phyloP scores from a whole-genome alignment of 2,888 invertebrate genomes.

The Pimpla rufipes region DNA sequence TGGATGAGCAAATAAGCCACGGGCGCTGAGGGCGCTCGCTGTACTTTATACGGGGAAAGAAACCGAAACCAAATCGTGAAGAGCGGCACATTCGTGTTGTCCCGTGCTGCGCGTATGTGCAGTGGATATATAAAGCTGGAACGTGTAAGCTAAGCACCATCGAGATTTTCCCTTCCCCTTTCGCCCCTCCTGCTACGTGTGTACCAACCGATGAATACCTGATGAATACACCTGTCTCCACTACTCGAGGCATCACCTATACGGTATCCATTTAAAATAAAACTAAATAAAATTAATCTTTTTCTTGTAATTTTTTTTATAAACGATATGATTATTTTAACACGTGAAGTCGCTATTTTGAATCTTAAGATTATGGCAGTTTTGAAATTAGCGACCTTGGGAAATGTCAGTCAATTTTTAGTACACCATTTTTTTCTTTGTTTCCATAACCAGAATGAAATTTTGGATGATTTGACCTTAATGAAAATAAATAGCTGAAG shows the following conservation, averaged over 20 bases:
- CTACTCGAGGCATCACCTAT: constrained; percentile 50
- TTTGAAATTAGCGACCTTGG: too few species aligned
- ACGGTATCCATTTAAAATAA: neutral
- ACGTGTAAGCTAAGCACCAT: constrained; percentile 28
- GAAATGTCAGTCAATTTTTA: too few species aligned
- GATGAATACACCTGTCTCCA: constrained; percentile 54
- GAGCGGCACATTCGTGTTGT: constrained; percentile 33
- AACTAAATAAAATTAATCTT: neutral
- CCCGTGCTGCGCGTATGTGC: constrained; percentile 3
- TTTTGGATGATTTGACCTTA: too few species aligned
- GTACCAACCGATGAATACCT: constrained; percentile 37
- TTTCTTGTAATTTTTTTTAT: neutral
- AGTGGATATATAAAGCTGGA: neutral
- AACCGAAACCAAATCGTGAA: constrained; percentile 33
- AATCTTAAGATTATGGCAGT: too few species aligned
- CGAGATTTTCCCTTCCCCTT: constrained; percentile 16
- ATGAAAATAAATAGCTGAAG: too few species aligned
- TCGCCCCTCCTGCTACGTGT: neutral
- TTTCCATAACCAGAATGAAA: too few species aligned
- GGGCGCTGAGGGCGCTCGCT: constrained; percentile 12
- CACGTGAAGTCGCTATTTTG: too few species aligned
- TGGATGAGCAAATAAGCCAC: constrained; percentile 79
- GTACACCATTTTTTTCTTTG: too few species aligned
- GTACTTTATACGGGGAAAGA: constrained; percentile 40
- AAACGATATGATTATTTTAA: too few species aligned